A percentile compares a stretch with the other conserved stretches of the same genome.
phyloP scores from a whole-genome alignment of 2,797 vertebrate species.

The Tenualosa thibaudeaui region DNA sequence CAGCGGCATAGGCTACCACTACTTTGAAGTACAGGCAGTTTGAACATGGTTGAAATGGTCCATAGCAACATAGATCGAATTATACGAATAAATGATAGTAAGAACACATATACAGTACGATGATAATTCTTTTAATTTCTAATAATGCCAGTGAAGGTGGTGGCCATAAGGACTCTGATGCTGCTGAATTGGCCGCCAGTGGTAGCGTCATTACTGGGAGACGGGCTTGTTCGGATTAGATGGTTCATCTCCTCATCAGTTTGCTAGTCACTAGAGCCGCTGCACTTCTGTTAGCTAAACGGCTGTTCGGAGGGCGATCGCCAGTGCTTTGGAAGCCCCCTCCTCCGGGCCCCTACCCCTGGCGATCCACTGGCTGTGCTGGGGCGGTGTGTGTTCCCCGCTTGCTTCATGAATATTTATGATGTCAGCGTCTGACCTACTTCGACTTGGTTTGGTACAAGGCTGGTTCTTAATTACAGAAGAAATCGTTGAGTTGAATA shows the following conservation, averaged over 20 bases:
- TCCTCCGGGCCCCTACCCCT: neutral
- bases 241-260: neutral
- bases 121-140: too few species aligned
- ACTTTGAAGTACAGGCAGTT: too few species aligned
- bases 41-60: too few species aligned
- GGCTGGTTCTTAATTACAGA: neutral
- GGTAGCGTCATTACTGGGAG: too few species aligned
- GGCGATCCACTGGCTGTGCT: neutral
- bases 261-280: neutral
- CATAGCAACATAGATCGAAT: too few species aligned
- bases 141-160: too few species aligned
- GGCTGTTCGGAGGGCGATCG: neutral
- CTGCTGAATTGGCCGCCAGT: too few species aligned
- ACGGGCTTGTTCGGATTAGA: too few species aligned
- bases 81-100: too few species aligned
- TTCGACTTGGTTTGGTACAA: neutral
- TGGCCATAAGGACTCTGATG: too few species aligned
- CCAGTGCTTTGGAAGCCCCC: neutral
- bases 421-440: neutral
- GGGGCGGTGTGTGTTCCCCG: neutral
- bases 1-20: neutral
- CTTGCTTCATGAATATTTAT: neutral
- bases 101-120: too few species aligned
- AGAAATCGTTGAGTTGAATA: neutral
- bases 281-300: neutral